phyloP scores from a whole-genome alignment of 2,888 invertebrate genomes.

The Harpagoxenus sublaevis region DNA sequence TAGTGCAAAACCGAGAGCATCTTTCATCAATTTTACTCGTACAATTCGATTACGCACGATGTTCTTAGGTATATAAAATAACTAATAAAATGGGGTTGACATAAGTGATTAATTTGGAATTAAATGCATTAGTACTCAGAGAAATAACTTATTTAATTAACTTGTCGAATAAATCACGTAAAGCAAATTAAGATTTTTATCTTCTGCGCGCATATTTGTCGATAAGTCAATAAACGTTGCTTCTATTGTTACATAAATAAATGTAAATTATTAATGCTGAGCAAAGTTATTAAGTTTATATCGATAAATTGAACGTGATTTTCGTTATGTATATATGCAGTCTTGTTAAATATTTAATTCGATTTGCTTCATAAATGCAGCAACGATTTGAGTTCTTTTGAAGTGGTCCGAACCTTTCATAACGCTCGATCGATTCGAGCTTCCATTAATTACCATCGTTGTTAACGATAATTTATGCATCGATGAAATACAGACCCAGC shows the following conservation, averaged over 20 bases:
- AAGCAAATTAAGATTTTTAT: conserved; percentile 17
- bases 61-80: too few species aligned
- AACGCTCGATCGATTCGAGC: conserved; percentile 31
- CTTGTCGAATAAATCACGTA: background rate
- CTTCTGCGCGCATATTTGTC: background rate
- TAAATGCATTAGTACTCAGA: background rate
- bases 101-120: background rate
- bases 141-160: conserved; percentile 6
- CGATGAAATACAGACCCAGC: conserved; percentile 30
- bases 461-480: conserved; percentile 53
- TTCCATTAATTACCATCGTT: conserved; percentile 49
- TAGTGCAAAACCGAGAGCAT: background rate
- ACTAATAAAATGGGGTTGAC: background rate
- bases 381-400: conserved; percentile 49
- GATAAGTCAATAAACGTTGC: conserved; percentile 14
- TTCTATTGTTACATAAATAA: conserved; percentile 21
- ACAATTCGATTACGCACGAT: too few species aligned
- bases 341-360: conserved; percentile 45
- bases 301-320: conserved; percentile 30
- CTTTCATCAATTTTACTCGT: background rate
- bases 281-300: conserved; percentile 34
- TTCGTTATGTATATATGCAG: conserved; percentile 14
- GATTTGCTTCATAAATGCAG: conserved; percentile 28
- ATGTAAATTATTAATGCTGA: conserved; percentile 43
- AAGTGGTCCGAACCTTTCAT: conserved; percentile 30